A percentile compares a stretch with the other conserved stretches of the same genome.
phyloP scores from a whole-genome alignment of 2,797 vertebrate genomes.

The Eutrigla gurnardus region DNA sequence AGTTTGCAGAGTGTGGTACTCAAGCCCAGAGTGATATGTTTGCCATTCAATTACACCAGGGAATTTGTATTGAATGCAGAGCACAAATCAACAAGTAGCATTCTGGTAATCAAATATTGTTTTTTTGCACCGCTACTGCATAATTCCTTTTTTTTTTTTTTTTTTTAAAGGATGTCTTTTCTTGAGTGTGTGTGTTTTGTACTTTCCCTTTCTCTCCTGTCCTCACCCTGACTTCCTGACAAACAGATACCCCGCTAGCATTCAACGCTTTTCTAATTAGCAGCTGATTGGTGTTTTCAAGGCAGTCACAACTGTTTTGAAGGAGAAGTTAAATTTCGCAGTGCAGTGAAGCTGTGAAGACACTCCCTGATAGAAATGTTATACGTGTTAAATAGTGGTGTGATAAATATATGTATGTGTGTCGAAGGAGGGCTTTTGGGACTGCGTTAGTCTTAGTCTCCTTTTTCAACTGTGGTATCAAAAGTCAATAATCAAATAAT shows the following conservation, averaged over 20 bases:
- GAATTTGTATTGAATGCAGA: too few relatives aligned
- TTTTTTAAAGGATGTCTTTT: too few relatives aligned
- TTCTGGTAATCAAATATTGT: too few relatives aligned
- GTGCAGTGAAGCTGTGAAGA: slow-evolving; percentile 25
- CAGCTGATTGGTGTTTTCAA: slow-evolving; percentile 43
- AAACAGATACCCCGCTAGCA: neutral
- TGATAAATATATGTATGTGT: neutral
- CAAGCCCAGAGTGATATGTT: neutral
- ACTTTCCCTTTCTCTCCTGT: neutral
- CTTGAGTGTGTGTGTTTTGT: too few relatives aligned
- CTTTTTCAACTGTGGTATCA: neutral
- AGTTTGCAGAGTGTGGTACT: neutral
- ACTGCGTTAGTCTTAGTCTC: neutral
- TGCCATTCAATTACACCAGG: too few relatives aligned
- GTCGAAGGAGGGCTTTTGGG: neutral
- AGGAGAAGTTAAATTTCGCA: slow-evolving; percentile 18
- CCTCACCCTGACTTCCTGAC: slow-evolving; percentile 23
- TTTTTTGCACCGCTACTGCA: too few relatives aligned
- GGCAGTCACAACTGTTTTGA: slow-evolving; percentile 39
- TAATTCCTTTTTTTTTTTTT: too few relatives aligned
- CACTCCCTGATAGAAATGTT: neutral
- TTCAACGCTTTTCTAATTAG: slow-evolving; percentile 56
- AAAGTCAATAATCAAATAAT: neutral
- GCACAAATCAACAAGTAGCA: too few relatives aligned
- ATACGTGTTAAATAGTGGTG: neutral